phyloP scores from a whole-genome alignment of 2,113 vertebrate species.

The Melanotaenia duboulayi region DNA sequence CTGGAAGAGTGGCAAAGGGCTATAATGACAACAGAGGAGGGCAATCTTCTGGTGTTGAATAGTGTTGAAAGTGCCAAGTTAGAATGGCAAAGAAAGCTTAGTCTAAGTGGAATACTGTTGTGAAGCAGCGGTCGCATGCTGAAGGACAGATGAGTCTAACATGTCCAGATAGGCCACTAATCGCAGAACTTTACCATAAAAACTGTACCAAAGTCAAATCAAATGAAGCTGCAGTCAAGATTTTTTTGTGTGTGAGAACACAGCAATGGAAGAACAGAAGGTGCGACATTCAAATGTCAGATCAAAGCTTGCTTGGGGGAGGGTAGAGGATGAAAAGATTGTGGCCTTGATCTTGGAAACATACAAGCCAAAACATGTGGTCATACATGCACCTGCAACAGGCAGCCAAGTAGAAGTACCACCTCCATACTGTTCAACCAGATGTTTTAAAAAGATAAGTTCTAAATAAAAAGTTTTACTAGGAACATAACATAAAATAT shows the following conservation, averaged over 20 bases:
- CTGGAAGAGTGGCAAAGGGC: slow-evolving; percentile 62
- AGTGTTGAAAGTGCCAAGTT: slow-evolving; percentile 48
- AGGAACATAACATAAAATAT: not conserved
- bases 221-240: slow-evolving; percentile 36
- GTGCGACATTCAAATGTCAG: slow-evolving; percentile 67
- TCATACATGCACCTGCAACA: slow-evolving; percentile 43
- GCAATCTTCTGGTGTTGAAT: slow-evolving; percentile 60
- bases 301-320: slow-evolving; percentile 68
- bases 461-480: slow-evolving; percentile 22
- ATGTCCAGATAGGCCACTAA: slow-evolving; percentile 11
- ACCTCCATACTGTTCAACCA: slow-evolving; percentile 47
- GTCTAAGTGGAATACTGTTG: slow-evolving; percentile 35
- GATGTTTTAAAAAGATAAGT: slow-evolving; percentile 39
- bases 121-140: slow-evolving; percentile 41
- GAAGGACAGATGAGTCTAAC: slow-evolving; percentile 43
- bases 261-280: slow-evolving; percentile 61
- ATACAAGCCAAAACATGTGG: slow-evolving; percentile 44
- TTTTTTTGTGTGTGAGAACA: slow-evolving; percentile 31
- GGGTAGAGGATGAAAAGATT: slow-evolving; percentile 71
- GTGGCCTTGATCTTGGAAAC: slow-evolving; percentile 70
- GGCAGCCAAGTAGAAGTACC: slow-evolving; percentile 40
- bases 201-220: not conserved
- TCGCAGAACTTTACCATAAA: slow-evolving; percentile 17
- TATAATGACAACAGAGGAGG: slow-evolving; percentile 58
- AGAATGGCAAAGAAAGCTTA: slow-evolving; percentile 52